Evolutionary conservation across 2,797 vertebrate genomes (phyloP).

Genomic region (Limnodromus scolopaceus): DNA sequence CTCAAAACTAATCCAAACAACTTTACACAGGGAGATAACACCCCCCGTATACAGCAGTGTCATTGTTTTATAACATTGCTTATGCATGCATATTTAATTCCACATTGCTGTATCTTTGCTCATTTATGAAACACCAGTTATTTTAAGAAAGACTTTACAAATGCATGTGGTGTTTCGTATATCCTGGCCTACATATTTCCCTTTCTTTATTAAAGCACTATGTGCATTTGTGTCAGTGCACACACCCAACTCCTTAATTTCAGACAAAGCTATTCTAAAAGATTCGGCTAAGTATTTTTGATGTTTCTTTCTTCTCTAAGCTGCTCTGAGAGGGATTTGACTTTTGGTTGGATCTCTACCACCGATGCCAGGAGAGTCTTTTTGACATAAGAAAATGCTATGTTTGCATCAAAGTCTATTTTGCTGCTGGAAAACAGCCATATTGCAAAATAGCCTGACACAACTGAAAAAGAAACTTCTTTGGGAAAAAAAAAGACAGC

Average conservation of each 20-base stretch:
- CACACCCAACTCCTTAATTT: not conserved
- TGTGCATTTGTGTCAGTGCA: not conserved
- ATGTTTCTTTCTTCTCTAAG: not conserved
- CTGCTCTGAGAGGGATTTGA: not conserved
- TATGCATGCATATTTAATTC: not conserved
- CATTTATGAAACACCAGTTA: constrained; percentile 7
- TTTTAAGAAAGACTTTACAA: constrained; percentile 25
- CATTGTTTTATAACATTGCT: not conserved
- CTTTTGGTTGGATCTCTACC: not conserved
- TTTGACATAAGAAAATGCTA: not conserved
- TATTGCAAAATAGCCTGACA: not conserved
- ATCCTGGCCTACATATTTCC: not conserved
- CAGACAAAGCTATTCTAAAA: not conserved
- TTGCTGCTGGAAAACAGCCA: constrained; percentile 21
- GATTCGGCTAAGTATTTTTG: not conserved
- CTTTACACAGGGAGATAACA: not conserved
- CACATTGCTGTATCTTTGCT: not conserved
- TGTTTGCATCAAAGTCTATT: constrained; percentile 24
- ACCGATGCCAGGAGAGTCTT: not conserved
- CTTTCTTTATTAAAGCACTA: not conserved
- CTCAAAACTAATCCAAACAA: constrained; percentile 21
- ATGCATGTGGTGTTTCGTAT: not conserved
- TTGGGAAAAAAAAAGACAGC: not conserved
- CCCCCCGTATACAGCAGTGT: not conserved
- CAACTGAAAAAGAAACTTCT: not conserved